Evolutionary conservation across 2,797 vertebrate genomes (phyloP), one percentile per base, ranked within the genome.

Genomic region (Acrossocheilus wenchowensis): DNA sequence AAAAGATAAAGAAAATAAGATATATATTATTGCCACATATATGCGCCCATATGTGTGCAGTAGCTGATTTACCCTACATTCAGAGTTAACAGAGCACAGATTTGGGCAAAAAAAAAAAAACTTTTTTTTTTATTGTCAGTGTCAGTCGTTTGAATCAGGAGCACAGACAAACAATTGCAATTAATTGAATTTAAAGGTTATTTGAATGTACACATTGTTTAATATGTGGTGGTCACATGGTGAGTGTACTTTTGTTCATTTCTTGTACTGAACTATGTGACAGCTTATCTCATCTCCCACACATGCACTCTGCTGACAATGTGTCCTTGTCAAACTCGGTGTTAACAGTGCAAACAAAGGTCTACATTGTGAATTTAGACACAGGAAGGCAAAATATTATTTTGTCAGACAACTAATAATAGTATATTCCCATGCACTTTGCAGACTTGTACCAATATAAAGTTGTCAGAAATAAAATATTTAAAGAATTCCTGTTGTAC

Each of bases 261-360:
- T 69, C 21, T 85, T 52, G 10, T 84, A 2, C 57, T 78, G 17
- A 50, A 41, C 23, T 71, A 57, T 75, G 60, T 62, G 81, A 85
- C 81, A 36, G 84, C 62, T 88, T 75, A 85, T 85, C 78, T 88
- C 84, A 81, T 90, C 83, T 74, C 85, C 83, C 85, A 82, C 80
- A 66, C 80, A 83, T 41, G 34, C 62, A 77, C 41, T 78, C 68
- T 48, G 48, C 81, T 90, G 82, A 91, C 90, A 91, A 88, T 87
- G 85, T 88, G 85, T 48, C 83, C 82, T 89, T 91, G 90, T 91
- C 45, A 48, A 74, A 12, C 39, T 66, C 39, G 23, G 71, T 45
- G 54, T 87, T 78, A 83, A 87, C 62, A 73, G 73, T 79, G 54
- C 54, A 73, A 89, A 90, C 85, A 85, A 87, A 86, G 71, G 45